These are phyloP conservation scores for Aptenodytes patagonicus DNA, from an alignment of 2,113 vertebrate genomes.

Conservation along the genomic window DNA sequence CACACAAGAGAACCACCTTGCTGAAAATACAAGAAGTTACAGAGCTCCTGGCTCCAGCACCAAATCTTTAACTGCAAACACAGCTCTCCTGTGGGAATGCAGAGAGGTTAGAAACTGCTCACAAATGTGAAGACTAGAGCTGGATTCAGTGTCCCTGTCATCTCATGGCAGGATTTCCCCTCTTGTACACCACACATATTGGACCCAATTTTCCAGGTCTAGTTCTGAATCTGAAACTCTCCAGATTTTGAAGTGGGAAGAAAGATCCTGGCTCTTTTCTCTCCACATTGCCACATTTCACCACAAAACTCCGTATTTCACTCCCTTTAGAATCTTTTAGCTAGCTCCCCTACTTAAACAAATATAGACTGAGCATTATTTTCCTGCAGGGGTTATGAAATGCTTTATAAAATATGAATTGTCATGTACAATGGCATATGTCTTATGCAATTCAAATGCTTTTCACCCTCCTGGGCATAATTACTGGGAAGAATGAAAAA, in stretches of 20 bases:
- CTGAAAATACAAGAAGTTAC: background rate
- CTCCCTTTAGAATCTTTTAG: background rate
- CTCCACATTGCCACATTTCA: background rate
- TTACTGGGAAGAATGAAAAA: conserved; percentile 12
- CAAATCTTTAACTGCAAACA: background rate
- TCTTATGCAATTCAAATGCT: conserved; percentile 37
- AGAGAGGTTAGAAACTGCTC: background rate
- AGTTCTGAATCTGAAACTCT: background rate
- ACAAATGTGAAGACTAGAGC: background rate
- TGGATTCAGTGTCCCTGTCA: background rate
- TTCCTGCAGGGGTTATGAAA: conserved; percentile 19
- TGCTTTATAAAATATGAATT: conserved; percentile 19
- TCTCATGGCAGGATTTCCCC: background rate
- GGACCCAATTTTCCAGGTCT: background rate
- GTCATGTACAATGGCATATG: conserved; percentile 29
- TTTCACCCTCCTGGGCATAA: conserved; percentile 46
- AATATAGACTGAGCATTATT: background rate
- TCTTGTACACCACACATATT: background rate
- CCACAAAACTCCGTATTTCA: background rate
- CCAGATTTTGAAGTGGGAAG: background rate
- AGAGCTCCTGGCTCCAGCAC: background rate
- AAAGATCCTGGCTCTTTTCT: background rate
- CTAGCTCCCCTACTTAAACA: background rate
- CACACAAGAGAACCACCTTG: background rate
- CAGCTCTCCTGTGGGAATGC: background rate